Evolutionary conservation across 2,888 invertebrate species (phyloP), one percentile per base, ranked within the genome.

Genomic region (Syrista parreyssii): DNA sequence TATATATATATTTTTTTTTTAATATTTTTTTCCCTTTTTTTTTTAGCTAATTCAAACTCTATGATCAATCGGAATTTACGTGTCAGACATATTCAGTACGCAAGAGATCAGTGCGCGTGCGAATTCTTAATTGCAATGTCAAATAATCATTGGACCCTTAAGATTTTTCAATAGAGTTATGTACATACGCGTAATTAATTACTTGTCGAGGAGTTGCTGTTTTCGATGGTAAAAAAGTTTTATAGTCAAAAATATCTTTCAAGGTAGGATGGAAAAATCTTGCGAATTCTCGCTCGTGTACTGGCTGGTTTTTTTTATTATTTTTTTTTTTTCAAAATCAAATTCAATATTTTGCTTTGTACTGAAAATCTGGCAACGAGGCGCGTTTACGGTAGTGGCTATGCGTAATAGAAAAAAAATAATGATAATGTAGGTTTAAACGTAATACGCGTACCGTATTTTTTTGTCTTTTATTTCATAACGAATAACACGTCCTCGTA

Each of bases 101-200:
- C 23, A 55, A 23, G 23, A 55, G 23, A 55, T 9, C 9, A 23
- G 55, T 23, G 6, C 23, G 55, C 3, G 9, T 55, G 55, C 55
- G 23, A 55, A 55, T 55, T 23, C 55, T 55, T 55, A 76, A 79
- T 75, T 68, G 76, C 77, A 76, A 76, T 79, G 76, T 73, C 74
- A 79, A 82, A 79, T 80, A 32, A 75, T 76, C 79, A 82, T 84
- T 85, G 85, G 84, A 84, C 85, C 82, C 82, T 81, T 77, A 74
- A 80, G 79, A 76, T 80, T 74, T 74, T 83, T 55, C 55, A 6
- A 55, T 55, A 23, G 15, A 40, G 40, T 40, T 40, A 40, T 40
- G 9, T 55, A 55, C 55, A 55, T 23, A 9, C 2, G 9, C 23
- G 55, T 23, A 23, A 55, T 55, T 23, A 55, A 55, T 55, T 55